These are phyloP conservation scores for Sebastes nivosus DNA, from an alignment of 2,797 vertebrate genomes.

Conservation along the genomic window DNA sequence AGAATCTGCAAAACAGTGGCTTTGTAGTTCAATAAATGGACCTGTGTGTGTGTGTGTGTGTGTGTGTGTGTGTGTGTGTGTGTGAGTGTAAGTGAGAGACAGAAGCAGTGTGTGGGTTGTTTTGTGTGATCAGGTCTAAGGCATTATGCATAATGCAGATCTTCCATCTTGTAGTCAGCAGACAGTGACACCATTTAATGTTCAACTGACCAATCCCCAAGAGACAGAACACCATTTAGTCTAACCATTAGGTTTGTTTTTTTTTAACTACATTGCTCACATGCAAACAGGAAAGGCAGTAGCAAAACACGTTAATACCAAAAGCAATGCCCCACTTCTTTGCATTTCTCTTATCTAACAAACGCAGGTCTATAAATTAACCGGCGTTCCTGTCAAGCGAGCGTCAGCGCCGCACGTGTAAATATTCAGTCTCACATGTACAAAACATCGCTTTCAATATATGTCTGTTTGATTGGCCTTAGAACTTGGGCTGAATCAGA, in stretches of 20 bases:
- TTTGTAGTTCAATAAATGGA: constrained; percentile 71
- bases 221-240: constrained; percentile 38
- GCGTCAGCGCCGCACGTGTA: constrained; percentile 48
- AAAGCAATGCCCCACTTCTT: constrained; percentile 56
- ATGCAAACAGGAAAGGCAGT: constrained; percentile 44
- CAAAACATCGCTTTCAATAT: constrained; percentile 72
- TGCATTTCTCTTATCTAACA: constrained; percentile 73
- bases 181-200: constrained; percentile 63
- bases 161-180: constrained; percentile 55
- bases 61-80: constrained; percentile 4
- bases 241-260: constrained; percentile 42
- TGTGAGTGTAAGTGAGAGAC: constrained; percentile 16
- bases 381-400: constrained; percentile 57
- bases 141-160: constrained; percentile 57
- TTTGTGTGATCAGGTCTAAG: constrained; percentile 58
- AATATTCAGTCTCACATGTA: constrained; percentile 57
- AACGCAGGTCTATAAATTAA: constrained; percentile 72
- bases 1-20: constrained; percentile 65
- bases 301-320: constrained; percentile 66
- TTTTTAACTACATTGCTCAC: constrained; percentile 52
- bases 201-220: constrained; percentile 53
- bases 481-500: constrained; percentile 72
- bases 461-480: constrained; percentile 72
- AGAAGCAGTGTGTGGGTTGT: constrained; percentile 52
- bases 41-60: constrained; percentile 15